Conservation (phyloP, 2,888 invertebrate species). For the Hyppa rectilinea region DNA sequence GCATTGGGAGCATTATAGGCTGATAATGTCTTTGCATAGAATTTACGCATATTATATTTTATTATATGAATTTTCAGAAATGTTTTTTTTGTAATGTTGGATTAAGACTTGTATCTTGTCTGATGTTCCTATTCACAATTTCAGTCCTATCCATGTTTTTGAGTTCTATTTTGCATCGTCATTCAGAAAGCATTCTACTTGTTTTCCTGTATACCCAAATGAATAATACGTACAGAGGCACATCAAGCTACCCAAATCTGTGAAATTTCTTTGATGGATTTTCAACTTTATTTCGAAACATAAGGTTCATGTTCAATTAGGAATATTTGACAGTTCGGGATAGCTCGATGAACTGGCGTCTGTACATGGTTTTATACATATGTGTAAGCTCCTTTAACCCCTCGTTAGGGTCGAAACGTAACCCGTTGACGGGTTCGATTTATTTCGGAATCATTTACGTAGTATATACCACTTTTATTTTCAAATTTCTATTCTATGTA, state of each 20-base stretch:
- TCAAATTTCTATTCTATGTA: background rate
- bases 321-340: too few species aligned
- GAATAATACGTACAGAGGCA: too few species aligned
- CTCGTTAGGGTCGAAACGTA: slow-evolving; percentile 1
- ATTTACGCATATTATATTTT: too few species aligned
- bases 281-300: too few species aligned
- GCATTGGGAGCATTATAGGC: too few species aligned
- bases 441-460: background rate
- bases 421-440: slow-evolving; percentile 1
- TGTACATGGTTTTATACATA: too few species aligned
- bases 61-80: background rate
- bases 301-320: too few species aligned
- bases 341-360: too few species aligned
- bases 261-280: too few species aligned
- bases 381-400: slow-evolving; percentile 12
- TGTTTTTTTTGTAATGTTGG: background rate
- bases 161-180: background rate
- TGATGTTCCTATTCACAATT: background rate
- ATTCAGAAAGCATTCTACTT: background rate
- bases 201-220: background rate
- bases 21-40: too few species aligned
- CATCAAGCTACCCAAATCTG: too few species aligned
- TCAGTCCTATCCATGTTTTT: background rate
- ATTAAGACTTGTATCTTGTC: background rate
- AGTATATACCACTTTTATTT: background rate